Percentiles rank a stretch among this genome's conserved stretches.
Evolutionary conservation across 2,888 invertebrate genomes (phyloP).

Genomic region (Hanleya hanleyi): DNA sequence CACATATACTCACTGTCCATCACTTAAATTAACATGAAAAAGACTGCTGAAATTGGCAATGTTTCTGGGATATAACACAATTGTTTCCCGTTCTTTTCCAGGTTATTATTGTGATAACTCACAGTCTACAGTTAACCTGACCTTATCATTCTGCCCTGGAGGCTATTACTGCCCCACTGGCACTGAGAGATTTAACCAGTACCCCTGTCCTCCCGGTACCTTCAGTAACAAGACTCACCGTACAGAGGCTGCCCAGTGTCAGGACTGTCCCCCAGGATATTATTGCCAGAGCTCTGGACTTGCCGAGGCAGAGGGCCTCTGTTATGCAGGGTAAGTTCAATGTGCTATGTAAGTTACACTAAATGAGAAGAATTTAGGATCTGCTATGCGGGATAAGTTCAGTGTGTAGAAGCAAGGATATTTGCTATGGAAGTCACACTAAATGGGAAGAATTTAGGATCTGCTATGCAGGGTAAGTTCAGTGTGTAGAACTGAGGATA

Average conservation of each 20-base stretch:
- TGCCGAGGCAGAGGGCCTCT: constrained; percentile 63
- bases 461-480: too few species aligned
- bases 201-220: constrained; percentile 65
- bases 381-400: too few species aligned
- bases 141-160: constrained; percentile 52
- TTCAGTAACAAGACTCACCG: constrained; percentile 64
- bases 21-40: too few species aligned
- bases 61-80: too few species aligned
- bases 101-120: constrained; percentile 67
- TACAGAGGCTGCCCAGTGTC: constrained; percentile 52
- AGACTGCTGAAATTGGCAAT: too few species aligned
- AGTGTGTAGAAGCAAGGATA: too few species aligned
- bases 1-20: too few species aligned
- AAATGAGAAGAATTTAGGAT: too few species aligned
- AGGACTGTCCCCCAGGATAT: constrained; percentile 65
- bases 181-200: constrained; percentile 54
- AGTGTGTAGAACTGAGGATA: too few species aligned
- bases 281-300: constrained; percentile 68
- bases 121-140: constrained; percentile 47
- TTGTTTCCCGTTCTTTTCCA: constrained; percentile 30
- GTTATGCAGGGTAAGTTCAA: constrained; percentile 65
- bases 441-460: too few species aligned
- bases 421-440: too few species aligned
- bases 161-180: constrained; percentile 62
- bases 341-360: too few species aligned